Evolutionary conservation across 2,113 vertebrate species (phyloP), one percentile per base, ranked within the genome.

Genomic region (Genyomyrus donnyi): DNA sequence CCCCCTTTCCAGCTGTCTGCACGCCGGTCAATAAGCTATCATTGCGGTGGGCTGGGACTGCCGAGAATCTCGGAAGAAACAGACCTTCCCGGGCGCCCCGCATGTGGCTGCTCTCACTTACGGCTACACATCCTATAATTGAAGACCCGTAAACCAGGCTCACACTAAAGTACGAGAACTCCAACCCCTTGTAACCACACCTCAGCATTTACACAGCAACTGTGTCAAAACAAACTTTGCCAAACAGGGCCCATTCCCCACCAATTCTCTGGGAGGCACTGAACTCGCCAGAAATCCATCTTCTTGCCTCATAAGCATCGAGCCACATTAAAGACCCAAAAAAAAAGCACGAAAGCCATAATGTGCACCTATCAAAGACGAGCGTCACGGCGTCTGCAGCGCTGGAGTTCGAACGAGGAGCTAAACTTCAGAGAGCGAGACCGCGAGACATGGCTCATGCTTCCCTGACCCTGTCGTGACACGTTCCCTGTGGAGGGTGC

Each of bases 11-110:
- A 27, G 50, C 89, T 17, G 84, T 85, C 89, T 49, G 86, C 89
- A 88, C 70, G 74, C 27, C 56, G 42, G 89, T 91, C 66, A 91
- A 90, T 90, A 91, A 87, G 74, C 91, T 91, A 87, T 92, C 90
- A 90, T 90, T 92, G 90, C 39, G 85, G 90, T 45, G 31, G 85
- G 53, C 87, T 49, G 42, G 70, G 89, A 90, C 90, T 56, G 58
- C 74, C 62, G 58, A 89, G 87, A 90, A 90, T 56, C 35, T 48
- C 31, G 31, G 80, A 89, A 90, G 89, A 90, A 89, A 88, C 84
- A 85, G 46, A 80, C 66, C 91, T 90, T 88, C 85, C 88, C 91
- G 39, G 90, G 27, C 89, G 85, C 56, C 74, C 77, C 17, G 19
- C 90, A 89, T 89, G 89, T 13, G 66, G 39, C 46, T 3, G 74